Evolutionary conservation across 2,797 vertebrate species (phyloP), one percentile per base, ranked within the genome.

Genomic region (Rhinoraja longicauda): DNA sequence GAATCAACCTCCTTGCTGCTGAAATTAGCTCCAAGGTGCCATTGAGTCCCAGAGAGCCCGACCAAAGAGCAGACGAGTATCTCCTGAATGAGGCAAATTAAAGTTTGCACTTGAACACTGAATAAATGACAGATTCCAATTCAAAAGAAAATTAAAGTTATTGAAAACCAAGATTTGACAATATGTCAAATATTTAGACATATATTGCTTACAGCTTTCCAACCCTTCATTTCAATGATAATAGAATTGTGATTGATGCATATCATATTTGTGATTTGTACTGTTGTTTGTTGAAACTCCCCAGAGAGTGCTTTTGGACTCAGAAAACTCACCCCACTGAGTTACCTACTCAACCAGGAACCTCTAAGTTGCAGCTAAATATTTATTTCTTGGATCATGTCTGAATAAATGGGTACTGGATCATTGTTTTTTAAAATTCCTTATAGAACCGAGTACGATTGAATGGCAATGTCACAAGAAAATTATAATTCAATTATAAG

Each of bases 401-500:
- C 39, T 75, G 57, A 75, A 57, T 75, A 92, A 72, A 75, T 57
- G 19, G 39, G 13, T 53, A 53, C 75, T 73, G 9, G 90, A 92
- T 57, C 39, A 73, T 92, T 75, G 70, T 13, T 36, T 91, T 26
- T 70, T 26, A 72, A 26, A 26, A 29, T 73, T 53, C 21, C 26
- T 73, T 73, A 24, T 90, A 73, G 67, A 91, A 70, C 32, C 72
- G 67, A 64, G 70, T 72, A 45, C 72, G 62, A 70, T 36, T 32
- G 72, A 8, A 0, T 26, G 26, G 24, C 24, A 29, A 29, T 29
- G 70, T 92, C 70, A 75, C 24, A 92, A 73, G 57, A 39, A 75
- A 92, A 92, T 75, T 17, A 53, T 92, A 17, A 39, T 75, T 45
- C 92, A 75, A 73, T 92, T 1, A 75, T 75, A 24, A 92, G 26